Conservation (phyloP, 2,888 invertebrate genomes). For the Napeogenes inachia region DNA sequence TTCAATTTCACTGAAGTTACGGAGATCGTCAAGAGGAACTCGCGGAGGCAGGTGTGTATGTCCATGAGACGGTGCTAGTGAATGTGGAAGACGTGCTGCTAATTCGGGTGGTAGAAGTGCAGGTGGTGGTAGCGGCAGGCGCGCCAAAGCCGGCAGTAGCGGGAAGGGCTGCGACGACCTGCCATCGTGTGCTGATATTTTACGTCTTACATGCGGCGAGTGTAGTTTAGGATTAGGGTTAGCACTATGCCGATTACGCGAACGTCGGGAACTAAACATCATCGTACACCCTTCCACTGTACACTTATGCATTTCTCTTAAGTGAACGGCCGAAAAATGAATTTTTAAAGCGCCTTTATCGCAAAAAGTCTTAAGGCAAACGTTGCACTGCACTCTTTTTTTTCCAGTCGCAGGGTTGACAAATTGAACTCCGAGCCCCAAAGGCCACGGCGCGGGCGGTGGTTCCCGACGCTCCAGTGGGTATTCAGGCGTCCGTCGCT, state of each 20-base stretch:
- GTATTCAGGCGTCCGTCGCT: constrained; percentile 64
- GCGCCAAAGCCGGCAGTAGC: constrained; percentile 82
- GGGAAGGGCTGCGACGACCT: constrained; percentile 89
- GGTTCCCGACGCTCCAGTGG: constrained; percentile 60
- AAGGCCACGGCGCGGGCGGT: constrained; percentile 83
- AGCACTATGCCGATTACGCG: constrained; percentile 96
- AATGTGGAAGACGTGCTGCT: constrained; percentile 60
- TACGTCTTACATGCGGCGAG: constrained; percentile 94
- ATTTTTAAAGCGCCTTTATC: constrained; percentile 99
- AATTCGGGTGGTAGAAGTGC: constrained; percentile 81
- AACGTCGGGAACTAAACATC: constrained; percentile 97
- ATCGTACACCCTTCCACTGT: constrained; percentile 98
- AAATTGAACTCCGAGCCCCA: constrained; percentile 90
- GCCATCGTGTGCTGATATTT: constrained; percentile 96
- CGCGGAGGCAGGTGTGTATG: constrained; percentile 74
- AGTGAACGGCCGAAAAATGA: constrained; percentile 98
- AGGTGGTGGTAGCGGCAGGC: constrained; percentile 84
- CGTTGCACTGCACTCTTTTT: constrained; percentile 97
- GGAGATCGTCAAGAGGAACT: constrained; percentile 68
- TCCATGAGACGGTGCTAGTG: constrained; percentile 47
- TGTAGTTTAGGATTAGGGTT: constrained; percentile 98
- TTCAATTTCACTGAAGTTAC: constrained; percentile 75
- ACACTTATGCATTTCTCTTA: constrained; percentile 99
- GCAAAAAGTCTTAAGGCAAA: constrained; percentile 98
- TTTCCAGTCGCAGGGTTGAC: constrained; percentile 95